These are phyloP conservation scores for Agonum fuliginosum DNA, from an alignment of 2,888 invertebrate genomes.

Conservation along the genomic window DNA sequence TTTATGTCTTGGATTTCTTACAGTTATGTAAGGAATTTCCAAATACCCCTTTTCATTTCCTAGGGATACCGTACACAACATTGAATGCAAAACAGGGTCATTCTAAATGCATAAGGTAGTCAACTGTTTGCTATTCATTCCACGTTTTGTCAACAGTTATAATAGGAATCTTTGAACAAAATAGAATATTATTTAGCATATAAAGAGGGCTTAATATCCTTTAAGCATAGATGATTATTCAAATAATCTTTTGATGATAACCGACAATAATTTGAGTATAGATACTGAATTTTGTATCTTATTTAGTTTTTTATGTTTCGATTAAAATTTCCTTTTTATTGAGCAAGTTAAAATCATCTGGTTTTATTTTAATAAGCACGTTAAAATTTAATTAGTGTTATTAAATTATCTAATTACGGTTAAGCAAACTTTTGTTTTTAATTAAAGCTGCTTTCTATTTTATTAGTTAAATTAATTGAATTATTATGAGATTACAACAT, in stretches of 20 bases:
- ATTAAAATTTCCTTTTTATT: too few relatives aligned
- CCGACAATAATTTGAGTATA: neutral
- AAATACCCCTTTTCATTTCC: neutral
- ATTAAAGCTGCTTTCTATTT: neutral
- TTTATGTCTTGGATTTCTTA: neutral
- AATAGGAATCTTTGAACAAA: conserved; percentile 10
- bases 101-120: neutral
- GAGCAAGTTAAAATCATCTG: too few relatives aligned
- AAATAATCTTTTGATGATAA: neutral
- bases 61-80: neutral
- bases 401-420: neutral
- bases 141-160: neutral
- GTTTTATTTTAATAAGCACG: too few relatives aligned
- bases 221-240: neutral
- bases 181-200: conserved; percentile 7
- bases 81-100: conserved; percentile 17
- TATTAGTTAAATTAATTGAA: neutral
- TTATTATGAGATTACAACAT: neutral
- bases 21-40: conserved; percentile 6
- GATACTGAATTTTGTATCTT: too few relatives aligned
- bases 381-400: neutral
- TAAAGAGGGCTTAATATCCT: neutral
- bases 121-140: neutral
- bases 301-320: too few relatives aligned
- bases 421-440: neutral